Conservation (phyloP, 2,113 vertebrate species). For the Ailurus styani region DNA sequence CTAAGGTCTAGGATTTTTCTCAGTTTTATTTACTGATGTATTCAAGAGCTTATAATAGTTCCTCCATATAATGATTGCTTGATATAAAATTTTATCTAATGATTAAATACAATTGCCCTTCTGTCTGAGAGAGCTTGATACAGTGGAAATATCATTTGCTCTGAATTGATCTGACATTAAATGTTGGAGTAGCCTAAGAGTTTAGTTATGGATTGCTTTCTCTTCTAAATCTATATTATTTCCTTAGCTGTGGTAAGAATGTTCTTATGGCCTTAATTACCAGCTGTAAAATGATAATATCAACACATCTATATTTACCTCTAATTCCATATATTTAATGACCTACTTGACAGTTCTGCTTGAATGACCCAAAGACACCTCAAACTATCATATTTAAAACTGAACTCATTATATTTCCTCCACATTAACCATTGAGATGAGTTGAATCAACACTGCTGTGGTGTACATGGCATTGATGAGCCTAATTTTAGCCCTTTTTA, state of each 20-base stretch:
- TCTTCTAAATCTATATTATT: not conserved
- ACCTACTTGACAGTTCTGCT: not conserved
- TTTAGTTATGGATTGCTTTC: not conserved
- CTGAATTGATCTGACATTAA: slow-evolving; percentile 6
- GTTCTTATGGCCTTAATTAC: not conserved
- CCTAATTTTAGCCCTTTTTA: slow-evolving; percentile 17
- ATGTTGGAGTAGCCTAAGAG: not conserved
- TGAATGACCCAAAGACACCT: slow-evolving; percentile 20
- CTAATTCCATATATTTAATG: not conserved
- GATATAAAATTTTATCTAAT: slow-evolving; percentile 18
- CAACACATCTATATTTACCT: not conserved
- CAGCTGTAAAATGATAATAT: not conserved
- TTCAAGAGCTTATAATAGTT: not conserved
- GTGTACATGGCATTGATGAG: not conserved
- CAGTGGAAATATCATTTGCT: not conserved
- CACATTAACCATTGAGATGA: not conserved
- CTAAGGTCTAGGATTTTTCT: not conserved
- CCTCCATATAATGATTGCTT: not conserved
- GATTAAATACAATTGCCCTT: not conserved
- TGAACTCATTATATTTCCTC: slow-evolving; percentile 15
- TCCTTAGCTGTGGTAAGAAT: not conserved
- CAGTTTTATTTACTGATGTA: slow-evolving; percentile 5
- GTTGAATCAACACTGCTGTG: slow-evolving; percentile 1
- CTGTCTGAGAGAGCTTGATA: not conserved
- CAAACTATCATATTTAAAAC: slow-evolving; percentile 41